A percentile compares a stretch with the other conserved stretches of the same genome.
Conservation (phyloP, 2,888 invertebrate species). For the Notodromas monacha region DNA sequence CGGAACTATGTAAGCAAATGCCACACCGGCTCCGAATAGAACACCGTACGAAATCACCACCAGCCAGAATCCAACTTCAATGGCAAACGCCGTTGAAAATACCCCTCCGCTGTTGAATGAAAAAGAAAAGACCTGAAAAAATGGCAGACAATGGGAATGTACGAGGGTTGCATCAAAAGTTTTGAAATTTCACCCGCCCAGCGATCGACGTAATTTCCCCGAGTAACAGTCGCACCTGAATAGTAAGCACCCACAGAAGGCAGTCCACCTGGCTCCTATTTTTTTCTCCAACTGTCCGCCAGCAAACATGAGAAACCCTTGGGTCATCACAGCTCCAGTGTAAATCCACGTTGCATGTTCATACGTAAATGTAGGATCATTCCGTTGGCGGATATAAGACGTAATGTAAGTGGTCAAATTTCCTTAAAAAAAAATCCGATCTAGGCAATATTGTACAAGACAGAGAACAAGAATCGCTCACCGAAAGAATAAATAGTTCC, state of each 20-base stretch:
- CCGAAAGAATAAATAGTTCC: conserved; percentile 12
- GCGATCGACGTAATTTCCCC: too few species aligned
- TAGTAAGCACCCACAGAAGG: conserved; percentile 13
- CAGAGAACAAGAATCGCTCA: conserved; percentile 5
- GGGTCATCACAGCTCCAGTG: conserved; percentile 9
- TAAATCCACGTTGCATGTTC: conserved; percentile 1
- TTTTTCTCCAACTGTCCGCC: conserved; percentile 14
- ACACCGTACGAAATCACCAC: too few species aligned
- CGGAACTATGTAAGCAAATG: too few species aligned
- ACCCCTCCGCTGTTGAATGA: too few species aligned
- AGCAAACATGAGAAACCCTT: conserved; percentile 14
- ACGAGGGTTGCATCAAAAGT: too few species aligned
- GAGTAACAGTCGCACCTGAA: too few species aligned
- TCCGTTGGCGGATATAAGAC: conserved; percentile 11
- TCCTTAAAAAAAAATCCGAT: conserved; percentile 9
- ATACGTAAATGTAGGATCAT: not conserved
- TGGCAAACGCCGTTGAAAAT: too few species aligned
- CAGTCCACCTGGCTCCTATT: conserved; percentile 13
- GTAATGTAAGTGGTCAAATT: conserved; percentile 12
- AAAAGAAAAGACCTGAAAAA: too few species aligned
- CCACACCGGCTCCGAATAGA: too few species aligned
- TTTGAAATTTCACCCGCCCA: too few species aligned
- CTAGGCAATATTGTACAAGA: conserved; percentile 5
- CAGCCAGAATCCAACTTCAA: too few species aligned
- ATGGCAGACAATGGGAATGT: too few species aligned